Base-by-base conservation (phyloP, 2,113 vertebrate species). In the Nycticryphes semicollaris region DNA sequence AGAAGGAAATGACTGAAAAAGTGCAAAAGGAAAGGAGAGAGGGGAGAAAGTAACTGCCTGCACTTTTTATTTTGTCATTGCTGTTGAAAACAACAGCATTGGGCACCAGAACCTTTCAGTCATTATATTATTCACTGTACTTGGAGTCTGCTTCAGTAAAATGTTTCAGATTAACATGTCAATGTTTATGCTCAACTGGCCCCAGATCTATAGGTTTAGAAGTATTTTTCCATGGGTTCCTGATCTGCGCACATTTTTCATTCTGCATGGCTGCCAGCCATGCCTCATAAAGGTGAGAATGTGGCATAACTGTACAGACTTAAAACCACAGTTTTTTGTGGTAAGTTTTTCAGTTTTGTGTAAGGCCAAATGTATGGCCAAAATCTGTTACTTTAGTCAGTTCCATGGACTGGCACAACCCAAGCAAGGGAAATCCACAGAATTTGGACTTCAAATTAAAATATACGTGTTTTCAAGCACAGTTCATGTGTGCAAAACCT, bases 281-380 rank as follows among this genome's bases (percentile, higher is more conserved):
- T 93, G 89, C 81, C 74, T 96, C 87, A 76, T 94, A 82, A 97
- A 94, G 91, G 91, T 87, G 84, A 96, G 84, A 94, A 94, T 85
- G 84, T 85, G 87, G 74, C 81, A 79, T 79, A 87, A 79, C 87
- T 64, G 33, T 43, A 14, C 62, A 89, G 69, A 23, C 57, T 64
- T 82, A 39, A 96, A 93, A 41, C 81, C 57, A 70, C 57, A 35
- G 35, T 31, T 89, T 51, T 72, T 63, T 82, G 51, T 72, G 57
- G 60, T 84, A 67, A 68, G 43, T 10, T 62, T 92, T 92, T 56
- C 60, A 69, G 66, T 27, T 79, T 67, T 78, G 41, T 35, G 5
- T 45, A 62, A 83, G 59, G 54, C 51, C 69, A 94, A 79, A 90
- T 3, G 6, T 48, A 62, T 50, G 51, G 51, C 25, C 37, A 78